Evolutionary conservation across 2,797 vertebrate genomes (phyloP).

Genomic region (Enteromius thamalakanensis): DNA sequence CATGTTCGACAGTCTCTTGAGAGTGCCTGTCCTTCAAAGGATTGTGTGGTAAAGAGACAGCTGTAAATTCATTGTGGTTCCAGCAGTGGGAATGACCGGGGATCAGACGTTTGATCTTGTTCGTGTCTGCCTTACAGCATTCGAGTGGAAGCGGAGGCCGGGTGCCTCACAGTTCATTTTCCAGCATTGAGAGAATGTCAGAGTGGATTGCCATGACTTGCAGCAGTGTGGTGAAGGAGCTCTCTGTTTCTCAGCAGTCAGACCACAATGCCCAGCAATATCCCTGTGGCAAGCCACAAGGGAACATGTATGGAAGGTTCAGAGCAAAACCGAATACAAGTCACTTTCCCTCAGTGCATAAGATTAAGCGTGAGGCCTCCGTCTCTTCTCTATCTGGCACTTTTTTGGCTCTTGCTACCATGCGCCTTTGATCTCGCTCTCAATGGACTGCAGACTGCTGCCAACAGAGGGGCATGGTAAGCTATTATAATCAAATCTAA

Average conservation of each 20-base stretch:
- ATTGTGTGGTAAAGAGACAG: conserved; percentile 33
- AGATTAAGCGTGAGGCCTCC: conserved; percentile 36
- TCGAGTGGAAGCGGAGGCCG: conserved; percentile 27
- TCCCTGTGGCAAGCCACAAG: conserved; percentile 16
- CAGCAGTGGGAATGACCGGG: background rate
- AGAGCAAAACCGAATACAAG: conserved; percentile 42
- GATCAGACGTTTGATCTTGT: background rate
- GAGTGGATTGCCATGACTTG: conserved; percentile 9
- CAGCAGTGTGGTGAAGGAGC: conserved; percentile 17
- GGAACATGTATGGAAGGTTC: conserved; percentile 37
- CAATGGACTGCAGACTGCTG: conserved; percentile 39
- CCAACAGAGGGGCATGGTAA: conserved; percentile 39
- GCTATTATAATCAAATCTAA: conserved; percentile 57
- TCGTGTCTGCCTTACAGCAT: background rate
- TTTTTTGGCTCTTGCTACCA: conserved; percentile 52
- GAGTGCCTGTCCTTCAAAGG: conserved; percentile 11
- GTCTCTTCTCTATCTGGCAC: conserved; percentile 52
- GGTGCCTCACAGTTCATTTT: conserved; percentile 30
- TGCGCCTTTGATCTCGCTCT: conserved; percentile 49
- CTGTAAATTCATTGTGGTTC: conserved; percentile 38
- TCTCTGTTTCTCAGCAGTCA: conserved; percentile 34
- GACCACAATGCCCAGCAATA: conserved; percentile 13
- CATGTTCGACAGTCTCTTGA: conserved; percentile 20
- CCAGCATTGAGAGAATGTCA: conserved; percentile 19
- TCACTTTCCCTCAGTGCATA: conserved; percentile 44